Evolutionary conservation across 2,797 vertebrate genomes (phyloP).

Genomic region (Sebastes trivittatus): DNA sequence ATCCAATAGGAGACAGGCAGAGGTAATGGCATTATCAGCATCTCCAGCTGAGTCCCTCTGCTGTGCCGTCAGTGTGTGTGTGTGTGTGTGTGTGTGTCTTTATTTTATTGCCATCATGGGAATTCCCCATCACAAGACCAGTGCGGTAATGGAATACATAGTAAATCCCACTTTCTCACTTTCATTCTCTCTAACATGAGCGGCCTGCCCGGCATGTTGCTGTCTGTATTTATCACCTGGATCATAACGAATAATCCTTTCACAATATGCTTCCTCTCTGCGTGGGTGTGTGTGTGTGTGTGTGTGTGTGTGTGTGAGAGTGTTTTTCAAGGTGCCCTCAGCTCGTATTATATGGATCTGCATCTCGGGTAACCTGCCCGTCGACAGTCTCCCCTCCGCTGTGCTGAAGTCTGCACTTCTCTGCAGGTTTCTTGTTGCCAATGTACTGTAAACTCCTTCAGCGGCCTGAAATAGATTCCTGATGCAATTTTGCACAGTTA

Average conservation of each 20-base stretch:
- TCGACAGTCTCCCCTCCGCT: conserved; percentile 24
- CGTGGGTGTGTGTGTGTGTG: background rate
- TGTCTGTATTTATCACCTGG: conserved; percentile 33
- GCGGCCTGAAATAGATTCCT: conserved; percentile 21
- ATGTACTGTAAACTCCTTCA: conserved; percentile 11
- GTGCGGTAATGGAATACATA: conserved; percentile 13
- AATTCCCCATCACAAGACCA: conserved; percentile 47
- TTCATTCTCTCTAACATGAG: conserved; percentile 1
- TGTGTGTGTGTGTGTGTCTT: background rate
- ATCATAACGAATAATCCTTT: conserved; percentile 58
- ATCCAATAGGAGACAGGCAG: conserved; percentile 48
- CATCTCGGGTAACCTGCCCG: conserved; percentile 50
- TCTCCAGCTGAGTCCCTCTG: conserved; percentile 56
- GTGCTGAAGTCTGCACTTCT: conserved; percentile 53
- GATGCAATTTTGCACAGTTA: background rate
- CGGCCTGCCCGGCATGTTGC: background rate
- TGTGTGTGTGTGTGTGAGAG: background rate
- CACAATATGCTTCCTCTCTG: conserved; percentile 13
- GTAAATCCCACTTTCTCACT: conserved; percentile 41
- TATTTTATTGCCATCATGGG: conserved; percentile 43
- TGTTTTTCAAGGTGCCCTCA: conserved; percentile 69
- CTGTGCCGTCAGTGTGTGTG: background rate
- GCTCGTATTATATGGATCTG: conserved; percentile 55
- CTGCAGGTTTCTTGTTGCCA: conserved; percentile 49
- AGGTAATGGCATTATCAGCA: conserved; percentile 61